Conservation (phyloP, 2,888 invertebrate species). For the Drosophila quasianomalipes region DNA sequence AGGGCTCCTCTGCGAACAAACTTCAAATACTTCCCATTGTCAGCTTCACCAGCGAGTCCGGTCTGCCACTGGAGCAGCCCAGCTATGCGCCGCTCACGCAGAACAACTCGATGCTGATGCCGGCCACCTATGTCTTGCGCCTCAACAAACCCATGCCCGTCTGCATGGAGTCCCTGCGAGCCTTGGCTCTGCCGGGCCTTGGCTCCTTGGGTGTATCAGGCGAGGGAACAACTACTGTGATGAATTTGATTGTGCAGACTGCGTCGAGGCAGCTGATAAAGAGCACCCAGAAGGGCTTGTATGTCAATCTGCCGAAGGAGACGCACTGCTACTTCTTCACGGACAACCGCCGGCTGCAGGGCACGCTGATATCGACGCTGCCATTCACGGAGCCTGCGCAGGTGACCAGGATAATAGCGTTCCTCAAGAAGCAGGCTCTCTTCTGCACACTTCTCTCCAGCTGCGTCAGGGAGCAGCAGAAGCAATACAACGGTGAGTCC, state of each 20-base stretch:
- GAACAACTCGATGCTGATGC: slow-evolving; percentile 94
- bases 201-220: background rate
- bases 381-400: slow-evolving; percentile 98
- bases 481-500: slow-evolving; percentile 88
- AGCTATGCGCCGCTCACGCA: slow-evolving; percentile 92
- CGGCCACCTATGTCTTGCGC: slow-evolving; percentile 94
- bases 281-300: slow-evolving; percentile 92
- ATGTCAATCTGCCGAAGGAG: slow-evolving; percentile 96
- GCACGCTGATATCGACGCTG: slow-evolving; percentile 87
- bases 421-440: slow-evolving; percentile 94
- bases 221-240: slow-evolving; percentile 80
- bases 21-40: slow-evolving; percentile 84
- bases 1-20: slow-evolving; percentile 93
- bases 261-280: slow-evolving; percentile 91
- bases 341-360: slow-evolving; percentile 90
- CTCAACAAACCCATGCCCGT: slow-evolving; percentile 95
- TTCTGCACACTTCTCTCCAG: slow-evolving; percentile 96
- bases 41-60: slow-evolving; percentile 78
- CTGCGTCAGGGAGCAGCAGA: slow-evolving; percentile 93
- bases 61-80: slow-evolving; percentile 86
- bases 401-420: slow-evolving; percentile 93
- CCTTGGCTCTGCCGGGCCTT: slow-evolving; percentile 88
- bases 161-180: slow-evolving; percentile 90
- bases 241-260: slow-evolving; percentile 91
- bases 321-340: slow-evolving; percentile 97